Conservation (phyloP, 2,113 vertebrate species). For the Spea bombifrons region DNA sequence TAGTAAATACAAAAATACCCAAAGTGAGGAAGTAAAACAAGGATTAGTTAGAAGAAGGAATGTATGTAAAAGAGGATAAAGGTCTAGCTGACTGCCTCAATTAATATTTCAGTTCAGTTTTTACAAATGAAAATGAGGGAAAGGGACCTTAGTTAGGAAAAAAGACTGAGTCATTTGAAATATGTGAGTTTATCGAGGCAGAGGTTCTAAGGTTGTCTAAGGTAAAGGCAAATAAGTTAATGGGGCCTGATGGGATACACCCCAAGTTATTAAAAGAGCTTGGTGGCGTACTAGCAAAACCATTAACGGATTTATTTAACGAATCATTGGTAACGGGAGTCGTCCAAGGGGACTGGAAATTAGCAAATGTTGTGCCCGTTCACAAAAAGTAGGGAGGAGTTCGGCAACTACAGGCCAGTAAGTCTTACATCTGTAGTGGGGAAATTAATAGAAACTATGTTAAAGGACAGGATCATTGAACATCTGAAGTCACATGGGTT, state of each 20-base stretch:
- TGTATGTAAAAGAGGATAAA: not conserved
- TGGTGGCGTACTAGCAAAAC: not conserved
- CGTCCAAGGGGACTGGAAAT: not conserved
- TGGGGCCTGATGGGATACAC: constrained; percentile 8
- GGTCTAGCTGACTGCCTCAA: not conserved
- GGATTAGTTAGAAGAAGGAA: constrained; percentile 1
- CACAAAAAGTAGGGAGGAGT: constrained; percentile 3
- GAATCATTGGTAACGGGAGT: not conserved
- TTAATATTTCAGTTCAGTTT: not conserved
- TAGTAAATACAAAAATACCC: too few relatives aligned
- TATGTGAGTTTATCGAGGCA: not conserved
- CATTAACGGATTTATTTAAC: constrained; percentile 5
- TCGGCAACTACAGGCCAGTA: not conserved
- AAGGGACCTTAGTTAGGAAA: not conserved
- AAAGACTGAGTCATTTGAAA: not conserved
- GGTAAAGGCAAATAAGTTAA: not conserved
- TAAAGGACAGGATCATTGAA: too few relatives aligned
- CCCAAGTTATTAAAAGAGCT: not conserved
- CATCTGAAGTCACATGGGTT: too few relatives aligned
- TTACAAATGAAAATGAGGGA: not conserved
- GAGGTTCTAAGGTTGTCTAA: not conserved
- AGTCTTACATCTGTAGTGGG: not conserved
- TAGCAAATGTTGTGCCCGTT: constrained; percentile 1
- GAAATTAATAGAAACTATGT: too few relatives aligned
- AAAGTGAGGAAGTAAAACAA: too few relatives aligned